Percentiles rank a stretch among this genome's conserved stretches.
Conservation (phyloP, 2,797 vertebrate genomes). For the Gallinago stenura region DNA sequence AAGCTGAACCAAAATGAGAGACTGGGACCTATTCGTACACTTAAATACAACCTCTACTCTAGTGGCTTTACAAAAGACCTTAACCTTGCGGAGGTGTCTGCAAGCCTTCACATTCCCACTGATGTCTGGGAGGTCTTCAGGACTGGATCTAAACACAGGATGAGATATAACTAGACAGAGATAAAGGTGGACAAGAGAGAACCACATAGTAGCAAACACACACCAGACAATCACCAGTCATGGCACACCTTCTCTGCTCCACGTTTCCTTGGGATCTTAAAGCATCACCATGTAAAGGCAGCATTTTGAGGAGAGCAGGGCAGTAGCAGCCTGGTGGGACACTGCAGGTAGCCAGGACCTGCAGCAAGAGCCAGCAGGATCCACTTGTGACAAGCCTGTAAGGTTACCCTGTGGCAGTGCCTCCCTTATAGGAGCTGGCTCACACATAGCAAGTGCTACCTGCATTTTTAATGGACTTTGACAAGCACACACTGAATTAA, state of each 20-base stretch:
- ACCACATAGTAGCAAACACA: neutral
- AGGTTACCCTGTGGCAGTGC: neutral
- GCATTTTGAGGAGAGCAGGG: accelerated
- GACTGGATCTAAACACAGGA: neutral
- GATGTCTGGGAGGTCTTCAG: neutral
- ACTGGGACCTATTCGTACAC: accelerated
- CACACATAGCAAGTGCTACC: conserved; percentile 6
- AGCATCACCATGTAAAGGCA: neutral
- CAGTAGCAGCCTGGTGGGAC: neutral
- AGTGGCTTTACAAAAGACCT: neutral
- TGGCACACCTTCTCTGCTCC: neutral
- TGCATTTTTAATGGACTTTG: conserved; percentile 56
- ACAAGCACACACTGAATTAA: conserved; percentile 43
- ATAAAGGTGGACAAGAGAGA: neutral
- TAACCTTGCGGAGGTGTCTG: neutral
- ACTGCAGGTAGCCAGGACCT: neutral
- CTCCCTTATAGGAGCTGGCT: neutral
- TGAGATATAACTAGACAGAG: neutral
- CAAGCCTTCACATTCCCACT: neutral
- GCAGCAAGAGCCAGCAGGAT: neutral
- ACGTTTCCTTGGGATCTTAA: accelerated
- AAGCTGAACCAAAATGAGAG: neutral
- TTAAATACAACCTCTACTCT: neutral
- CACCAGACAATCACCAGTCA: neutral
- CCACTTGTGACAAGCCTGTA: neutral